phyloP scores from a whole-genome alignment of 2,113 vertebrate genomes.

The Leptocoma aspasia region DNA sequence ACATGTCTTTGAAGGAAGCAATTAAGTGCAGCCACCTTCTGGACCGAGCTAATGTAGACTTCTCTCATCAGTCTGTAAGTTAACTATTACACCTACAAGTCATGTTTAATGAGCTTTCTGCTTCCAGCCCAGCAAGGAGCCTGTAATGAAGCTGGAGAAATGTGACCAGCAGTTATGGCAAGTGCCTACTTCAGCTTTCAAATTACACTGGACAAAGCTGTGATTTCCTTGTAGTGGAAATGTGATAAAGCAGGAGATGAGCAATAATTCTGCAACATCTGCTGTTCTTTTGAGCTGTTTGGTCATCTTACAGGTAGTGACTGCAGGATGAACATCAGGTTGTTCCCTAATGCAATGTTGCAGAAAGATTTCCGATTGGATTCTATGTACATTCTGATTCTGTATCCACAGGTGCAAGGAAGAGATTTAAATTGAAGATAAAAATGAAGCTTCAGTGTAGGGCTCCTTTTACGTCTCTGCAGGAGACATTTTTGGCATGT shows the following conservation, averaged over 20 bases:
- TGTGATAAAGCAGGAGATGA: background rate
- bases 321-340: background rate
- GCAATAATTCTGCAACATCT: background rate
- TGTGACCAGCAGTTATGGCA: background rate
- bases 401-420: background rate
- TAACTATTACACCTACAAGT: background rate
- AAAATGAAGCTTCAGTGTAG: background rate
- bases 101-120: background rate
- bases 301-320: background rate
- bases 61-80: background rate
- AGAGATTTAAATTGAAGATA: background rate
- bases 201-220: background rate
- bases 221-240: background rate
- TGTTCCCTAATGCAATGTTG: background rate
- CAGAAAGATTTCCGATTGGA: background rate
- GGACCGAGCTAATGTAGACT: background rate
- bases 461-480: background rate
- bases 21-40: constrained; percentile 21
- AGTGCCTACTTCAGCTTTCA: background rate
- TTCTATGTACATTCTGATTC: background rate
- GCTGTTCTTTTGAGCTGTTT: background rate
- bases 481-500: background rate
- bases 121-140: background rate
- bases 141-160: background rate
- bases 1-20: background rate